These are phyloP conservation scores for Petrophora chlorosata DNA, from an alignment of 2,888 invertebrate genomes.

Conservation along the genomic window DNA sequence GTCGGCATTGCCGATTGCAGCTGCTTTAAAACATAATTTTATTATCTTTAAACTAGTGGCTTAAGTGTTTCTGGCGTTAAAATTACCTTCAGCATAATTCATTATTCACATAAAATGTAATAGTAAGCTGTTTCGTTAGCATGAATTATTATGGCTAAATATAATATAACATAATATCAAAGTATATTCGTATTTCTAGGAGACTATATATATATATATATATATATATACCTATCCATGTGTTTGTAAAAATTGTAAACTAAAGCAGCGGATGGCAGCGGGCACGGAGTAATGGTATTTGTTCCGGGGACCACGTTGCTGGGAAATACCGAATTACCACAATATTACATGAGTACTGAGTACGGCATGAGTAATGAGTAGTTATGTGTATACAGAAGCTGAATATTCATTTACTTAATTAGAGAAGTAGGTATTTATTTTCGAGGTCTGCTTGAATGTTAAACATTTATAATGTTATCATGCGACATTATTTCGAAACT, in stretches of 20 bases:
- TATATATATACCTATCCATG: too few relatives aligned
- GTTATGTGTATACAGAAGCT: not conserved
- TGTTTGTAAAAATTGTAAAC: too few relatives aligned
- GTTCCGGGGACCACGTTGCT: too few relatives aligned
- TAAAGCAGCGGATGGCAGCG: too few relatives aligned
- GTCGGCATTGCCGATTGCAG: not conserved
- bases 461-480: conserved; percentile 21
- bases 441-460: conserved; percentile 21
- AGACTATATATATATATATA: too few relatives aligned
- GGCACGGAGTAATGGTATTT: too few relatives aligned
- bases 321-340: not conserved
- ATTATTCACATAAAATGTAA: too few relatives aligned
- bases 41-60: conserved; percentile 1
- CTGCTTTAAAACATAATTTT: conserved; percentile 1
- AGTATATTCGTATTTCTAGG: too few relatives aligned
- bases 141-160: too few relatives aligned
- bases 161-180: too few relatives aligned
- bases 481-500: conserved; percentile 24
- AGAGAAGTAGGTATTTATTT: conserved; percentile 14
- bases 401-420: conserved; percentile 10
- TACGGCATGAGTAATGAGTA: not conserved
- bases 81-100: too few relatives aligned
- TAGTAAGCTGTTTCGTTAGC: too few relatives aligned
- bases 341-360: not conserved
- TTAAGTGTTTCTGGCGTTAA: not conserved